Evolutionary conservation across 2,113 vertebrate genomes (phyloP), one percentile per base, ranked within the genome.

Genomic region (Hippocampus mohnikei): DNA sequence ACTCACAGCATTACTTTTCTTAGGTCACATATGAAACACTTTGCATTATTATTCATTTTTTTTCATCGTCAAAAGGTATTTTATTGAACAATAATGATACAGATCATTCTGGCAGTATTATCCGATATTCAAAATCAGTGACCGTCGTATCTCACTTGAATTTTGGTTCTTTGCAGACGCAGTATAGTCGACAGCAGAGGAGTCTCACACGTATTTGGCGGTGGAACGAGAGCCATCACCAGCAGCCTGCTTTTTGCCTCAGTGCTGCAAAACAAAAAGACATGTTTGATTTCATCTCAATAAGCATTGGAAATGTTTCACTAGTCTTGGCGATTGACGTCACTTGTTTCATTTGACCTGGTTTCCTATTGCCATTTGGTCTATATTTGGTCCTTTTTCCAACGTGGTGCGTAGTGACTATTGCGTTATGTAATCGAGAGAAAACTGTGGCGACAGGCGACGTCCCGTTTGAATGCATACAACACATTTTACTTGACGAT

Each of bases 201-300:
- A 18, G n/a, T 48, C 60, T 40, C 9, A 60, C 33, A 71, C 1
- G 16, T 21, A 60, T 18, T 55, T 37, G 13, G 56, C 3, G 2
- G 2, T 37, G 18, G 20, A 27, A 48, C 18, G 15, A 65, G 63
- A 18, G 3, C 16, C 4, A 8, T 48, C 41, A 67, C 48, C 9
- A 62, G 37, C 29, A 18, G 3, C 44, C 42, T 33, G 63, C 23
- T 37, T 37, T 29, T 56, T 8, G 56, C 56, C 33, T 76, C 52
- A 85, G 4, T 77, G 72, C 86, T 87, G 81, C 44, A 79, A 62
- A 78, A 20, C 3, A 65, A 77, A 16, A 56, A 40, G 0, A 66
- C n/a, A 58, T 27, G 46, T 84, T 42, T 70, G 50, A 68, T 9
- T 11, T 9, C 2, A 52, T 66, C 23, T 44, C 48, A 50, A 21